Conservation (phyloP, 2,888 invertebrate genomes). For the Agonum fuliginosum region DNA sequence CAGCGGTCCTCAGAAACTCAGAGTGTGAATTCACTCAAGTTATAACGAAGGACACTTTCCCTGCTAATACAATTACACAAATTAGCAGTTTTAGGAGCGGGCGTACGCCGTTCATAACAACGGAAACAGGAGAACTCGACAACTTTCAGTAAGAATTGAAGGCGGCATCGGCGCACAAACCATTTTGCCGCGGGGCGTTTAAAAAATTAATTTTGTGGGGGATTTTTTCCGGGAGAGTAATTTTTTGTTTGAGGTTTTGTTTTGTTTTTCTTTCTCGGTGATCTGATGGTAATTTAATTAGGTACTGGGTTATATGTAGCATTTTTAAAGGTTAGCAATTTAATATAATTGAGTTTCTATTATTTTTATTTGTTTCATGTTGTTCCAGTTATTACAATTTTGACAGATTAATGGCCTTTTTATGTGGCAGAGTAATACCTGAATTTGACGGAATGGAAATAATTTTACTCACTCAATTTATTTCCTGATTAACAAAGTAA, state of each 20-base stretch:
- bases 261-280: conserved; percentile 5
- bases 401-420: conserved; percentile 10
- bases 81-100: conserved; percentile 54
- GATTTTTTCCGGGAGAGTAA: background rate
- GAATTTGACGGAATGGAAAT: too few relatives aligned
- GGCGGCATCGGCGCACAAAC: background rate
- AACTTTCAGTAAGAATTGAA: background rate
- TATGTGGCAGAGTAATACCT: too few relatives aligned
- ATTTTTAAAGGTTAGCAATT: background rate
- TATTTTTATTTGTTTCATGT: background rate
- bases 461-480: too few relatives aligned
- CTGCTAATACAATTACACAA: conserved; percentile 55
- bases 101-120: conserved; percentile 1
- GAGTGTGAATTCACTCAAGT: conserved; percentile 44
- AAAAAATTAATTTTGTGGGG: background rate
- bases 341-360: background rate
- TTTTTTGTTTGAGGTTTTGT: conserved; percentile 21
- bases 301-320: background rate
- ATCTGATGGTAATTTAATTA: conserved; percentile 15
- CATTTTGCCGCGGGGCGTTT: background rate
- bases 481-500: too few relatives aligned
- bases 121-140: background rate
- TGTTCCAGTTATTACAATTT: background rate
- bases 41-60: conserved; percentile 56
- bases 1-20: conserved; percentile 27